A percentile compares a stretch with the other conserved stretches of the same genome.
phyloP scores from a whole-genome alignment of 1,140 invertebrate genomes.

The Hermatobates lingyangjiaoensis region DNA sequence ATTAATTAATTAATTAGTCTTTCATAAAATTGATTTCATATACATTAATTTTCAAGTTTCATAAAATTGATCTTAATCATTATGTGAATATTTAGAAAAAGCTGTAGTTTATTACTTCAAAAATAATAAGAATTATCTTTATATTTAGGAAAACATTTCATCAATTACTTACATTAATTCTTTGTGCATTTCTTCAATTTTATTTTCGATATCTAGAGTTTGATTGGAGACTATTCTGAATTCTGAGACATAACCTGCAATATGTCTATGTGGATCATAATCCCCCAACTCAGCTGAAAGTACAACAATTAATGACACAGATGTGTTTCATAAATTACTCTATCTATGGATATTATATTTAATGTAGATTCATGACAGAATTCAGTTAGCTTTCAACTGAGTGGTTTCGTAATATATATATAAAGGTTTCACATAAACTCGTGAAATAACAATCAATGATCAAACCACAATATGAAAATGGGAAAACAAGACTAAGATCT shows the following conservation, averaged over 20 bases:
- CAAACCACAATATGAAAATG: no score
- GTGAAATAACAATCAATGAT: no score
- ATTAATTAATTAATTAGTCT: no score
- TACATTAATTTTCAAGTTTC: no score
- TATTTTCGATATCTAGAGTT: slow-evolving; percentile 70
- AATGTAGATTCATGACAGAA: neutral
- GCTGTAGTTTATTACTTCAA: neutral
- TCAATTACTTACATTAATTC: slow-evolving; percentile 46
- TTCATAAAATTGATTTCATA: no score
- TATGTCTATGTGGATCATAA: slow-evolving; percentile 78
- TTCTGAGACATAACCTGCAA: slow-evolving; percentile 84
- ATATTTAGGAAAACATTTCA: neutral
- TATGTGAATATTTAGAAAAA: no score
- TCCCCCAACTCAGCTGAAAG: slow-evolving; percentile 89
- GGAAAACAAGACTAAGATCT: no score
- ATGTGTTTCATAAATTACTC: slow-evolving; percentile 11
- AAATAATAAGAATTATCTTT: neutral
- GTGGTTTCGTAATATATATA: neutral
- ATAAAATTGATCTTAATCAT: no score
- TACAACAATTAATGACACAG: slow-evolving; percentile 5
- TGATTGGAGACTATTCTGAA: slow-evolving; percentile 90
- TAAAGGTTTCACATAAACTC: no score
- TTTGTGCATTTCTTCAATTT: slow-evolving; percentile 77
- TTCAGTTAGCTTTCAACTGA: neutral
- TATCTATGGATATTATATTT: neutral